Conservation (phyloP, 2,113 vertebrate species). For the Tiliqua scincoides region DNA sequence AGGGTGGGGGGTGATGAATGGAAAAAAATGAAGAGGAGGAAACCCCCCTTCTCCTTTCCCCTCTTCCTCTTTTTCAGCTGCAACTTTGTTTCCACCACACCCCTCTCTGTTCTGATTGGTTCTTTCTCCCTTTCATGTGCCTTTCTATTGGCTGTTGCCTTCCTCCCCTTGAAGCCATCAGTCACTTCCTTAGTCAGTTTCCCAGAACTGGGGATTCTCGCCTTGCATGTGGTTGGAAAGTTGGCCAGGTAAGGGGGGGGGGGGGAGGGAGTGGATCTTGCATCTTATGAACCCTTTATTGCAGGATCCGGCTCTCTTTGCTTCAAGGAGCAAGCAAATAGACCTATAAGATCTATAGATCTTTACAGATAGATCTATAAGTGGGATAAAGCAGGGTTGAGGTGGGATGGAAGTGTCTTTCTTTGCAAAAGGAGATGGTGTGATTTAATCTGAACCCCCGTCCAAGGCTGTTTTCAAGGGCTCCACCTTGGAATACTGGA, state of each 20-base stretch:
- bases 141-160: slow-evolving; percentile 12
- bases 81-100: not conserved
- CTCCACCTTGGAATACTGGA: too few relatives aligned
- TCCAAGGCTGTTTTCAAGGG: too few relatives aligned
- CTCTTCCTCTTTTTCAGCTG: not conserved
- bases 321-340: too few relatives aligned
- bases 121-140: not conserved
- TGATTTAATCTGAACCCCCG: not conserved
- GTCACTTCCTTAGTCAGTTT: not conserved
- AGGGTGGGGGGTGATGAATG: too few relatives aligned
- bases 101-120: not conserved
- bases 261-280: not conserved
- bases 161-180: not conserved
- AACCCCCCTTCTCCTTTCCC: not conserved
- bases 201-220: rapidly evolving
- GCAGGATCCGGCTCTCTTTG: not conserved
- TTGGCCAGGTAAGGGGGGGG: not conserved
- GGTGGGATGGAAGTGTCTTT: not conserved
- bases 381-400: not conserved
- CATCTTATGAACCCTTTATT: not conserved
- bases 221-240: too few relatives aligned
- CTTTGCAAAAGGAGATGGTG: not conserved
- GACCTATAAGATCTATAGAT: too few relatives aligned
- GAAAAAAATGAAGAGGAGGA: too few relatives aligned
- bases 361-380: too few relatives aligned